These are phyloP conservation scores for Monodelphis domestica DNA, from an alignment of 2,797 vertebrate species.

Conservation along the genomic window DNA sequence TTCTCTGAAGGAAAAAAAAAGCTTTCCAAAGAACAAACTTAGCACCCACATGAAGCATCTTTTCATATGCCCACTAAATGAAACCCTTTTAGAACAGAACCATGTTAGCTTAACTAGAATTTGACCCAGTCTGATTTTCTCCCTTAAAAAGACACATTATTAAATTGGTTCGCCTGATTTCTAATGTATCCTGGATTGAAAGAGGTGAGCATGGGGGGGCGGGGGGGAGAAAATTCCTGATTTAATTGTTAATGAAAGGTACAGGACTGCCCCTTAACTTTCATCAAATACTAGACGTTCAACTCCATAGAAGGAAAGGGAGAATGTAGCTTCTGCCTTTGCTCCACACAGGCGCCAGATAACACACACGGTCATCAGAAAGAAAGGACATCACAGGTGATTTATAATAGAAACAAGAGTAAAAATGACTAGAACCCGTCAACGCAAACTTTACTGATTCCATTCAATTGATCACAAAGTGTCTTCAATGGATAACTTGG, in stretches of 20 bases:
- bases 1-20: background rate
- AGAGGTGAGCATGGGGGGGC: no score
- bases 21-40: background rate
- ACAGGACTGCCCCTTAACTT: background rate
- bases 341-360: background rate
- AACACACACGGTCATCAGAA: constrained; percentile 53
- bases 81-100: background rate
- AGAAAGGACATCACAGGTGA: constrained; percentile 72
- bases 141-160: constrained; percentile 28
- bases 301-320: background rate
- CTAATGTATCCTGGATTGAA: background rate
- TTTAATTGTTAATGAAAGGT: background rate
- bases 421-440: constrained; percentile 75
- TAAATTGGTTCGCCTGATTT: constrained; percentile 27
- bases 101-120: background rate
- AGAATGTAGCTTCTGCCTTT: background rate
- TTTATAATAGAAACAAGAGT: constrained; percentile 77
- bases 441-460: constrained; percentile 78
- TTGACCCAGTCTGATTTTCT: constrained; percentile 4
- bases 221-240: background rate
- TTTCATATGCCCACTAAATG: background rate
- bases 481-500: constrained; percentile 86
- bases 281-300: background rate
- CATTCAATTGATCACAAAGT: constrained; percentile 84
- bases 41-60: background rate